Evolutionary conservation across 2,113 vertebrate genomes (phyloP), one percentile per base, ranked within the genome.

Genomic region (Fulica atra): DNA sequence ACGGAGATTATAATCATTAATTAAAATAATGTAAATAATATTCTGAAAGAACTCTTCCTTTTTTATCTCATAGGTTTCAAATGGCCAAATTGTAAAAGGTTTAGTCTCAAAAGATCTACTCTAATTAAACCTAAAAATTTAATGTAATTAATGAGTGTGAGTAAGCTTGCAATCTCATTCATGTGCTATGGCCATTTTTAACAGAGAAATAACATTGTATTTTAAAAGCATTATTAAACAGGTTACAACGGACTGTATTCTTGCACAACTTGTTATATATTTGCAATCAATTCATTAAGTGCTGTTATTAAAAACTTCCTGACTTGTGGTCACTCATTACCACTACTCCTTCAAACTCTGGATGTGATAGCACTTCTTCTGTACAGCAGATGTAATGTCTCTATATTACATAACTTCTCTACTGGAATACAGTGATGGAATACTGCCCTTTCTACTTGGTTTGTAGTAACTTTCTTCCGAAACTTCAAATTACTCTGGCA

Each of bases 1-100:
- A 97, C 91, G 88, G 97, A 98, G 97, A 98, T 98, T 98, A 98
- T 89, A 98, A 98, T 98, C 97, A 98, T 98, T 98, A 98, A 98
- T 98, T 98, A 98, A 97, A 98, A 98, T 98, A 71, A 97, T 98
- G 98, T 98, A 98, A 98, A 98, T 98, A 98, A 98, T 96, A 97
- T 96, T 97, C 96, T 95, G 68, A 98, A 98, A 98, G 94, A 98
- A 97, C 66, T 92, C 61, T 96, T 83, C 48, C 71, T 96, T 98
- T 48, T 98, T 98, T 98, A 98, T 98, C 97, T 97, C 96, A 94
- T 42, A 97, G 95, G 93, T 97, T 98, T 98, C 92, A 98, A 98
- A 98, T 28, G 54, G 96, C 80, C 85, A 96, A 97, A 95, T 94
- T 92, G 92, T 97, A 97, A 98, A 98, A 97, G 96, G 96, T 96